phyloP scores from a whole-genome alignment of 2,113 vertebrate species.

The Mobula birostris region DNA sequence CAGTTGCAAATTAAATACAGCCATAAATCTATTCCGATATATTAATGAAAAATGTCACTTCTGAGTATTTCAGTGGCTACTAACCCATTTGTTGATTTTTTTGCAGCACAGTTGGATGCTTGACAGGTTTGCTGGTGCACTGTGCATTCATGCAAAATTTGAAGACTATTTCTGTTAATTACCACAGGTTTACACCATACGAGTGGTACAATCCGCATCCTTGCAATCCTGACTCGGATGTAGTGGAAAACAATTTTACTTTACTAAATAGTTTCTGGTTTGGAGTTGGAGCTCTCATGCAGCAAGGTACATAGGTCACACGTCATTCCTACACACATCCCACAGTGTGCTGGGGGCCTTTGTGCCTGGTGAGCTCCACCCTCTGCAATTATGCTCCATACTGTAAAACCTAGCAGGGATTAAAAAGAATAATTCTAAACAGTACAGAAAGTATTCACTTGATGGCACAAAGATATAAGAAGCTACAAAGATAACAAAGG shows the following conservation, averaged over 20 bases:
- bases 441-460: not conserved
- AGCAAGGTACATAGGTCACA: slow-evolving; percentile 83
- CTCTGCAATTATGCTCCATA: slow-evolving; percentile 43
- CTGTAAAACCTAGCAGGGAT: slow-evolving; percentile 50
- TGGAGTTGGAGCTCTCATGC: slow-evolving; percentile 96
- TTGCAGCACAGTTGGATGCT: slow-evolving; percentile 39
- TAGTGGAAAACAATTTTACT: slow-evolving; percentile 99
- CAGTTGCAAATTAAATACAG: not conserved
- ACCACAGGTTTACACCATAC: slow-evolving; percentile 89
- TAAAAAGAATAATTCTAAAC: not conserved
- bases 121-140: slow-evolving; percentile 43
- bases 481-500: not conserved
- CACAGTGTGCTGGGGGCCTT: slow-evolving; percentile 64
- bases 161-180: slow-evolving; percentile 62
- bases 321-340: slow-evolving; percentile 55
- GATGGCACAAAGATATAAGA: not conserved
- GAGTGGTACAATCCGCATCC: slow-evolving; percentile 99
- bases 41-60: not conserved
- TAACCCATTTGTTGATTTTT: slow-evolving; percentile 37
- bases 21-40: not conserved
- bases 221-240: slow-evolving; percentile 94
- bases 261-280: slow-evolving; percentile 98
- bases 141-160: slow-evolving; percentile 51
- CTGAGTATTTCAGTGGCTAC: not conserved
- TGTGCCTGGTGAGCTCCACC: slow-evolving; percentile 67